A percentile compares a stretch with the other conserved stretches of the same genome.
Evolutionary conservation across 2,797 vertebrate genomes (phyloP).

Genomic region (Chaenodraco wilsoni): DNA sequence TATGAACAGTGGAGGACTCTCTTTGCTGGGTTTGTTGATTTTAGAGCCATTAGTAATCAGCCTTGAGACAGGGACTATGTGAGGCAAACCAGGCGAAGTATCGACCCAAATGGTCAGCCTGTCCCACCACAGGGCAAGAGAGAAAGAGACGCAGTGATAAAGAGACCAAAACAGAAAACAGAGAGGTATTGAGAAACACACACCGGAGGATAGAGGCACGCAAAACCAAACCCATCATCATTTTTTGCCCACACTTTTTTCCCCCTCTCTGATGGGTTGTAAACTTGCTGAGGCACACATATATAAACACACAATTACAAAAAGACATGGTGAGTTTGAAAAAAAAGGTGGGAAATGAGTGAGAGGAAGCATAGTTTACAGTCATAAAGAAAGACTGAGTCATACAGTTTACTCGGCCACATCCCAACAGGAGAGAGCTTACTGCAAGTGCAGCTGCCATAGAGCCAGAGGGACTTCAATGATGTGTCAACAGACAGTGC

Average conservation of each 20-base stretch:
- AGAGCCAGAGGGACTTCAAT: conserved; percentile 58
- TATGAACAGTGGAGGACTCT: conserved; percentile 25
- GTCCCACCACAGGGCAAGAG: conserved; percentile 30
- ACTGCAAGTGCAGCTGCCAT: conserved; percentile 53
- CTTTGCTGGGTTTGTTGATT: conserved; percentile 24
- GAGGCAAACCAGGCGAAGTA: conserved; percentile 32
- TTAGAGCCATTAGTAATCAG: conserved; percentile 53
- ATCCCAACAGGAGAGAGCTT: conserved; percentile 56
- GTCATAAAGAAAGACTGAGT: conserved; percentile 54
- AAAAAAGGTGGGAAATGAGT: conserved; percentile 8
- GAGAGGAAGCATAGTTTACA: conserved; percentile 43
- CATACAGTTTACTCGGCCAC: conserved; percentile 59
- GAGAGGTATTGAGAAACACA: conserved; percentile 34
- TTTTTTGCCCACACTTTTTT: conserved; percentile 19
- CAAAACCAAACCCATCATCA: conserved; percentile 40
- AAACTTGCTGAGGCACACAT: conserved; percentile 23
- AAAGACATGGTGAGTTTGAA: conserved; percentile 19
- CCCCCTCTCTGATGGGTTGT: conserved; percentile 7
- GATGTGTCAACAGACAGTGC: conserved; percentile 62
- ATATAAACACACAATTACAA: conserved; percentile 22
- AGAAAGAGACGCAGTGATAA: conserved; percentile 25
- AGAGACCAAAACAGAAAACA: neutral
- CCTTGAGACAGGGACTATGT: conserved; percentile 22
- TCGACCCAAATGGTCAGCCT: conserved; percentile 31
- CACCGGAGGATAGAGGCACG: conserved; percentile 29